These are phyloP conservation scores for Myioborus miniatus DNA, from an alignment of 2,797 vertebrate species.

Conservation along the genomic window DNA sequence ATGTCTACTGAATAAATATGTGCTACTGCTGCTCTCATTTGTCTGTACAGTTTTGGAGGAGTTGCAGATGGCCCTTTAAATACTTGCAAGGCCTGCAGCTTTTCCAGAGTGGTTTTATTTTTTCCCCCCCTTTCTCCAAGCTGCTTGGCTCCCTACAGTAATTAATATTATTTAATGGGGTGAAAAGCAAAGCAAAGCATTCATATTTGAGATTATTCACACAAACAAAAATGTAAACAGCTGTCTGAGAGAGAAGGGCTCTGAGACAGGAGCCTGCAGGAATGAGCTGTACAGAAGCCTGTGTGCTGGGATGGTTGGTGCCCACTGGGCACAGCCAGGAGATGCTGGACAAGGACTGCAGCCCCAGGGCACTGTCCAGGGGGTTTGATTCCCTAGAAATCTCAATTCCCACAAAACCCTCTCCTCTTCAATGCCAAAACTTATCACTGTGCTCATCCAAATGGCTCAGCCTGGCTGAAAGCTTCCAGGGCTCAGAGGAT, in stretches of 20 bases:
- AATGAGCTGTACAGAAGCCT: background rate
- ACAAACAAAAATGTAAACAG: constrained; percentile 59
- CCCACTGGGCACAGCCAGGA: background rate
- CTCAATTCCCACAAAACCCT: background rate
- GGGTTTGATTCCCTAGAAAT: background rate
- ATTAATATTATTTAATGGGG: constrained; percentile 56
- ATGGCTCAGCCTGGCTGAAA: background rate
- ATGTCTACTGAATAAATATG: constrained; percentile 35
- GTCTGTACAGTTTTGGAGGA: constrained; percentile 23
- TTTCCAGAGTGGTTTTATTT: background rate
- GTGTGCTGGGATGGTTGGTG: background rate
- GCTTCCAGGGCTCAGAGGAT: background rate
- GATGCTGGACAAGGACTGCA: background rate
- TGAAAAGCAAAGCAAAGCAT: constrained; percentile 38
- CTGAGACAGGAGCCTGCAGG: background rate
- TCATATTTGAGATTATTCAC: constrained; percentile 62
- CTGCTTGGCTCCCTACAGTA: constrained; percentile 19
- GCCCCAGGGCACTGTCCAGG: background rate
- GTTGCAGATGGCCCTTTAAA: constrained; percentile 52
- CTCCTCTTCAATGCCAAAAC: background rate
- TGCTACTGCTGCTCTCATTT: constrained; percentile 19
- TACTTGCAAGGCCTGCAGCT: constrained; percentile 49
- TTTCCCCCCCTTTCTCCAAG: background rate
- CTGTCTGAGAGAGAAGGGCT: background rate
- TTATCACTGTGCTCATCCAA: rapidly evolving